These are phyloP conservation scores for Anarrhichthys ocellatus DNA, from an alignment of 2,113 vertebrate species.

Conservation along the genomic window DNA sequence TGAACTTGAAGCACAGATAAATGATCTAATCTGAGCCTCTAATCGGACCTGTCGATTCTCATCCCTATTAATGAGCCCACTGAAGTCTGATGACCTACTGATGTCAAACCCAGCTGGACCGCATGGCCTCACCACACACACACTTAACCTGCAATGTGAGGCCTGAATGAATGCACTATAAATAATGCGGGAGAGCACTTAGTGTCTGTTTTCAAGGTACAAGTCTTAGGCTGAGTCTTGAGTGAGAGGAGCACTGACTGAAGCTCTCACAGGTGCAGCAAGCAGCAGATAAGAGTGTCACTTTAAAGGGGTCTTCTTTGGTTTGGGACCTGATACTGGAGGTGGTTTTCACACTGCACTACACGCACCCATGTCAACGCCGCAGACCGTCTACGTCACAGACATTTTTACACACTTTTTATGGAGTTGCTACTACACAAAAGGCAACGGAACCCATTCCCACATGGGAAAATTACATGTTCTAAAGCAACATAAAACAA, in stretches of 20 bases:
- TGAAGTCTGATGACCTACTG: background rate
- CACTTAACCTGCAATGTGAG: slow-evolving; percentile 22
- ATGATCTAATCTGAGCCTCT: background rate
- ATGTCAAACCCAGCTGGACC: slow-evolving; percentile 56
- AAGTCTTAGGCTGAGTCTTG: slow-evolving; percentile 23
- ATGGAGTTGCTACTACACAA: slow-evolving; percentile 14
- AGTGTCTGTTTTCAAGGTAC: slow-evolving; percentile 34
- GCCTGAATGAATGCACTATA: slow-evolving; percentile 42
- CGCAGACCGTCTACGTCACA: accelerated
- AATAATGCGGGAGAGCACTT: slow-evolving; percentile 57
- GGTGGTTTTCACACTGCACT: slow-evolving; percentile 5
- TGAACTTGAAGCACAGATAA: background rate
- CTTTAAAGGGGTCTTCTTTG: background rate
- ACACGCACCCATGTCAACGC: background rate
- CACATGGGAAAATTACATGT: background rate
- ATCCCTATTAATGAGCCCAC: background rate
- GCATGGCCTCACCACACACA: background rate
- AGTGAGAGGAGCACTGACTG: slow-evolving; percentile 16
- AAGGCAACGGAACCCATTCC: slow-evolving; percentile 11
- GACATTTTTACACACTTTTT: slow-evolving; percentile 7
- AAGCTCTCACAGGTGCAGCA: slow-evolving; percentile 38
- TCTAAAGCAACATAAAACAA: slow-evolving; percentile 15
- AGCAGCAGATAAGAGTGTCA: slow-evolving; percentile 2
- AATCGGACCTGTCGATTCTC: background rate
- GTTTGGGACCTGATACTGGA: background rate